Conservation (phyloP, 1,140 invertebrate species). For the Pantala flavescens region DNA sequence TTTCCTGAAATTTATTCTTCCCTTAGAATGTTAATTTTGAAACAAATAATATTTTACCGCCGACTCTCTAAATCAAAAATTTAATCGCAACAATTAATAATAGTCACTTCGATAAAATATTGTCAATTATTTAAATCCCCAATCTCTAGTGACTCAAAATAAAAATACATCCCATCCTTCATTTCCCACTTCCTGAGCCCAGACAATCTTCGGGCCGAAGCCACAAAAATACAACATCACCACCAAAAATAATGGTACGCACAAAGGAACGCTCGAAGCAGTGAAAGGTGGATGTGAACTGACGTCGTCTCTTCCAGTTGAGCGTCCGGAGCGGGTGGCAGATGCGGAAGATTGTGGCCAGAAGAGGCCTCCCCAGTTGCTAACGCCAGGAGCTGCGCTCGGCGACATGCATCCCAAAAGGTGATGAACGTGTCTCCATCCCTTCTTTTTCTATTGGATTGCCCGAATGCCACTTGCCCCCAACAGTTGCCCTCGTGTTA, state of each 20-base stretch:
- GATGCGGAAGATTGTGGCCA: not conserved
- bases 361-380: not conserved
- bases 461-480: no score
- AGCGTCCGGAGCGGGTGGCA: not conserved
- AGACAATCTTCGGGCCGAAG: not conserved
- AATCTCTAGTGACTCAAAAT: no score
- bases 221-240: not conserved
- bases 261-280: not conserved
- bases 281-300: constrained; percentile 1
- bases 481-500: no score
- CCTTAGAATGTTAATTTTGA: no score
- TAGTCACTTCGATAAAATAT: no score
- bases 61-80: no score
- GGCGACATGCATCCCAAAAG: not conserved
- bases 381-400: not conserved
- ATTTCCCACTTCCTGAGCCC: not conserved
- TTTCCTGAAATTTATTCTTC: no score
- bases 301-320: constrained; percentile 1
- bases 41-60: no score
- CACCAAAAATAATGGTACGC: not conserved
- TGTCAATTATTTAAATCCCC: no score
- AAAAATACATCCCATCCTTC: no score
- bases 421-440: not conserved
- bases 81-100: no score
- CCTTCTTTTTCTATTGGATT: not conserved